Percentiles rank a stretch among this genome's conserved stretches.
Conservation (phyloP, 2,888 invertebrate genomes). For the Allolobophora icterica region DNA sequence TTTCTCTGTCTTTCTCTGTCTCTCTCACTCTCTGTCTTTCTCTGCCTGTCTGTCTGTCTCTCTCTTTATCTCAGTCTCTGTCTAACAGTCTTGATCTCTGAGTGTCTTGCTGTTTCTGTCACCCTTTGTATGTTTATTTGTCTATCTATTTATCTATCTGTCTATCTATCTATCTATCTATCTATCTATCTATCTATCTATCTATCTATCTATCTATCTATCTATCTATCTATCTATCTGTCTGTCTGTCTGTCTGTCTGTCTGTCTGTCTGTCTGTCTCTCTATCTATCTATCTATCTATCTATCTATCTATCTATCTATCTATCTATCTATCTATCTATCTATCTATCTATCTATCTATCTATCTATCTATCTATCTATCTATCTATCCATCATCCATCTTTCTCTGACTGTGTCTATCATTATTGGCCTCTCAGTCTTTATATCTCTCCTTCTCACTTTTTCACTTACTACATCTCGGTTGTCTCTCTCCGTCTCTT, state of each 20-base stretch:
- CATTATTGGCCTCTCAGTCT: not conserved
- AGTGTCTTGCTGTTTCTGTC: not conserved
- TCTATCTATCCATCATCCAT: not conserved
- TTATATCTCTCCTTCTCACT: not conserved
- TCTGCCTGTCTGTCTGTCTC: no score
- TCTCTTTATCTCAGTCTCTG: not conserved
- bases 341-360: not conserved
- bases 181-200: not conserved
- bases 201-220: not conserved
- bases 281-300: no score
- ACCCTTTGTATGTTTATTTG: no score
- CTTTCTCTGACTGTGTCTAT: not conserved
- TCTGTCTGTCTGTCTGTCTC: no score
- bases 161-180: not conserved
- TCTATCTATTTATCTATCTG: no score
- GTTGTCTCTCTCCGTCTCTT: not conserved
- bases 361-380: not conserved
- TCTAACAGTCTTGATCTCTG: not conserved
- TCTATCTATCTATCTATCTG: not conserved
- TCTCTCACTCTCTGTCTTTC: no score
- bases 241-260: not conserved
- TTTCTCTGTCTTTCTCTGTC: not conserved
- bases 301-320: no score
- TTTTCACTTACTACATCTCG: not conserved
- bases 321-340: not conserved